Base-by-base conservation (phyloP, 2,113 vertebrate genomes). In the Erythrocercus mccallii region DNA sequence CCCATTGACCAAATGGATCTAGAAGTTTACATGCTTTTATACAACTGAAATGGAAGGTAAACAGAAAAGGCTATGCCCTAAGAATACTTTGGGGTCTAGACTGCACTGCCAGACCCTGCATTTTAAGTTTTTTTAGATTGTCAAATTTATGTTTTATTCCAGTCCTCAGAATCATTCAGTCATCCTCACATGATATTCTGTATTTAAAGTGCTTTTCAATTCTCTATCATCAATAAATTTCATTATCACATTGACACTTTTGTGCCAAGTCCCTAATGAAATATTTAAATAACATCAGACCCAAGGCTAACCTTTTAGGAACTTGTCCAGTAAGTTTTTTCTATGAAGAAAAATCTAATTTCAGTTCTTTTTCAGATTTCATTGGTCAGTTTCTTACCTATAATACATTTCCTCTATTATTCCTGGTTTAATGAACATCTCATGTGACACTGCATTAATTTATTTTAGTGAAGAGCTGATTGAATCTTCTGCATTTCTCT, bases 401-500 rank as follows among this genome's bases (percentile, higher is more conserved):
- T 56, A 45, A 44, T 38, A 16, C 22, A 66, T 17, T 72, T 94
- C 5, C 15, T 81, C 37, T 71, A 37, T 84, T 89, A 91, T 91
- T 61, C 53, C n/a, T 10, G 3, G 23, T 60, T 86, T 89, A 89
- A 86, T 56, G 53, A 88, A 71, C 25, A 71, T 62, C n/a, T 13
- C 65, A 25, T 73, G 28, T 86, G 77, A 70, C 19, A 37, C 47
- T 86, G 35, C 40, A 89, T 71, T 90, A 54, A 70, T 93, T 90
- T 86, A 5, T 89, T 86, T 60, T 64, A 84, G 48, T 45, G 83
- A 81, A 91, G 23, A 94, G 15, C 48, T 68, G 80, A 81, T 92
- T 79, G 89, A 86, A 92, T 92, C 65, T 87, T 7, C 48, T 91
- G 61, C 48, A 79, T 92, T 88, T 92, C 73, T 91, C 77, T 84